Base-by-base conservation (phyloP, 2,797 vertebrate genomes). In the Lindbergichthys nudifrons region DNA sequence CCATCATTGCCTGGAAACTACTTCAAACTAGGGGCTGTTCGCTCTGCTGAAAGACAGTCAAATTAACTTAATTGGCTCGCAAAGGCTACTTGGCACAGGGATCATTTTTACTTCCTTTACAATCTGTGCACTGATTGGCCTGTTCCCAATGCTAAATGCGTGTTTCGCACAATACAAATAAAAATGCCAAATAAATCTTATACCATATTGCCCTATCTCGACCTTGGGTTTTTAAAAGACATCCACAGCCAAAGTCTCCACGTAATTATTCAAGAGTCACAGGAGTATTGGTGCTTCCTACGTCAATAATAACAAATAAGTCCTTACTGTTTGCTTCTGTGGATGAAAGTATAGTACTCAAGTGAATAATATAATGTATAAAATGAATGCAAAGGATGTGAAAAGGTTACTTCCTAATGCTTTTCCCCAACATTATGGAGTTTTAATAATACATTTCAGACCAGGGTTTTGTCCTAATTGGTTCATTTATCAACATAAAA, bases 61-160 rank as follows among this genome's bases (percentile, higher is more conserved):
- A 90, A 90, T 89, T 51, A 77, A 79, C 82, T 48, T 87, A 91
- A 91, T 92, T 90, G 80, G 78, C 70, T 78, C 52, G 59, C 46
- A 42, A 85, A 81, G 60, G 67, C 75, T 42, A 68, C 23, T 62
- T 18, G 47, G 63, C 57, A 11, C 71, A 32, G 56, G 74, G 75
- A 72, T 82, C 26, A 51, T 81, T 84, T 86, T 82, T 62, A 79
- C 72, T 81, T 85, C 62, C 70, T 69, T 76, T 72, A 87, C 68
- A 70, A 61, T 79, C 51, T 47, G 36, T 52, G 43, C 74, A 21
- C 68, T 46, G 61, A 78, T 77, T 70, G 68, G 58, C 21, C 69
- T 45, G 45, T 36, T 60, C 26, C 69, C 32, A 19, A 5, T 50
- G 72, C 39, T 48, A 36, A 63, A 43, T 13, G 43, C 0, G 18